Evolutionary conservation across 1,140 invertebrate genomes (phyloP).

Genomic region (Lepidurus apus): DNA sequence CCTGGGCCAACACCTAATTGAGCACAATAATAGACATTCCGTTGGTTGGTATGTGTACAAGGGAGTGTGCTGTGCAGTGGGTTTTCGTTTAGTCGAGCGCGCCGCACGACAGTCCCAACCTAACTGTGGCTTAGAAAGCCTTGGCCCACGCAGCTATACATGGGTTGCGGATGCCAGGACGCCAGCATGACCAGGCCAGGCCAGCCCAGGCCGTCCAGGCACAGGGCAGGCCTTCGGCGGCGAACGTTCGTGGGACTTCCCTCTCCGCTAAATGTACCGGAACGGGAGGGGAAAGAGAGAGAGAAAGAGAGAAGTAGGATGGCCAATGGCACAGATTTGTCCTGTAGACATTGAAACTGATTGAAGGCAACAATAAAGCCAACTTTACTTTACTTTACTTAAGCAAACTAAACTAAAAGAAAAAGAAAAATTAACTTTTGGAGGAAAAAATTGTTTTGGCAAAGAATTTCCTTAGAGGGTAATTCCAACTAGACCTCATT

Average conservation of each 20-base stretch:
- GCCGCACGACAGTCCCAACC: conserved; percentile 12
- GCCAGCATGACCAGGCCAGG: not conserved
- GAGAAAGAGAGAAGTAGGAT: not conserved
- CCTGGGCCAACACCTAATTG: not conserved
- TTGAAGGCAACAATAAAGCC: not conserved
- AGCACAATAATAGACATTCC: conserved; percentile 13
- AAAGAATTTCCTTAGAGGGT: no score
- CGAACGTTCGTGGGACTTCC: not conserved
- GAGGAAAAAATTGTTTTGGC: not conserved
- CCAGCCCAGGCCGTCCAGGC: conserved; percentile 15
- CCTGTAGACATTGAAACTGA: not conserved
- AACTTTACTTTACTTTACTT: no score
- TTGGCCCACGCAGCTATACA: conserved; percentile 13
- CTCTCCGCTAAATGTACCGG: conserved; percentile 15
- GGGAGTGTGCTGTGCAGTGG: not conserved
- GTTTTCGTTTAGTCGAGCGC: not conserved
- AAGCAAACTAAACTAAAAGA: no score
- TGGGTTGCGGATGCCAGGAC: not conserved
- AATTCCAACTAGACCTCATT: no score
- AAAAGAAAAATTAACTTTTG: not conserved
- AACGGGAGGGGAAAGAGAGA: not conserved
- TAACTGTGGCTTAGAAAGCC: conserved; percentile 15
- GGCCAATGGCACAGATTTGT: conserved; percentile 21
- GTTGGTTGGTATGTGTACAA: not conserved
- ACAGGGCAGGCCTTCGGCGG: conserved; percentile 19